Conservation (phyloP, 1,140 invertebrate genomes). For the fruit fly (Drosophila melanogaster) region Release_6_plus_ISO1_MT NT_033777.3:7936001-7936500, state of each 20-base stretch:
- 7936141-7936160: conserved; percentile 64
- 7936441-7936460: too few relatives aligned
- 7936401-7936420: too few relatives aligned
- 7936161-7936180: conserved; percentile 66
- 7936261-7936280: background rate
- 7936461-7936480: too few relatives aligned
- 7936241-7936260: background rate
- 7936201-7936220: background rate
- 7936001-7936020: conserved; percentile 19
- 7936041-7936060: conserved; percentile 40
- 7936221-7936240: background rate
- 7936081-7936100: conserved; percentile 40
- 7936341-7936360: background rate
- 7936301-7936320: too few relatives aligned
- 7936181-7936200: conserved; percentile 30
- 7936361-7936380: too few relatives aligned
- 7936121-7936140: conserved; percentile 37
- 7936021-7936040: conserved; percentile 6
- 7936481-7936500: too few relatives aligned
- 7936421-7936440: too few relatives aligned
- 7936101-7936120: background rate
- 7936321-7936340: too few relatives aligned
- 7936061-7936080: conserved; percentile 20
- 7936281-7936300: background rate
- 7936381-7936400: too few relatives aligned